Base-by-base conservation (phyloP, 2,113 vertebrate genomes). In the Trichomycterus rosablanca region DNA sequence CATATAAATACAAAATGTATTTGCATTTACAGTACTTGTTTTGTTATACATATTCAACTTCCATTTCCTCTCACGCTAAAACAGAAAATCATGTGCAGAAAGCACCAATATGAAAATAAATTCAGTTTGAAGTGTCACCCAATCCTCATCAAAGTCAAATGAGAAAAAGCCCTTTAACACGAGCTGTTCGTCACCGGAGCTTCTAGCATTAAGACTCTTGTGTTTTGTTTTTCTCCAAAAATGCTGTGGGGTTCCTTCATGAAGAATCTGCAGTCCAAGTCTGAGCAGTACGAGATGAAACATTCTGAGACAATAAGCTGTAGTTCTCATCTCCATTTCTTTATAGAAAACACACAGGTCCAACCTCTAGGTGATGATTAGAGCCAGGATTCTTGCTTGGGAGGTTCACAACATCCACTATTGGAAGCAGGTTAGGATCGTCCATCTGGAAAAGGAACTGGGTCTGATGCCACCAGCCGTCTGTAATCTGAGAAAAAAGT, bases 261-360 rank as follows among this genome's bases (percentile, higher is more conserved):
- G 19, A 26, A 39, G 15, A 71, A 69, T 66, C 70, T 80, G 80
- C 80, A 81, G 81, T 84, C 77, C 76, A 34, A 72, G 74, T 71
- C 62, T 44, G 37, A 35, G 18, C 37, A 58, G 52, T 14, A n/a
- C 39, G 10, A 58, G n/a, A n/a, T 16, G 8, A 3, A 26, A 40
- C 11, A 26, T 56, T n/a, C 53, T 42, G 7, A 49, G 28, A 65
- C 28, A 34, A 12, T 48, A 19, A n/a, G 22, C 9, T 22, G 5
- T 19, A 11, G 12, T 40, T n/a, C 23, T 43, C 37, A 3, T 44
- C 48, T n/a, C 40, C 4, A 5, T 39, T 42, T 34, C 2, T 64
- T 87, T 88, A 98, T 66, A 96, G 82, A 83, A 97, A 98, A 84
- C 95, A 98, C 0, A 94, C 89, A 0, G 91, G 89, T 74, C 94